phyloP scores from a whole-genome alignment of 2,888 invertebrate species.

The Magallana nippona region DNA sequence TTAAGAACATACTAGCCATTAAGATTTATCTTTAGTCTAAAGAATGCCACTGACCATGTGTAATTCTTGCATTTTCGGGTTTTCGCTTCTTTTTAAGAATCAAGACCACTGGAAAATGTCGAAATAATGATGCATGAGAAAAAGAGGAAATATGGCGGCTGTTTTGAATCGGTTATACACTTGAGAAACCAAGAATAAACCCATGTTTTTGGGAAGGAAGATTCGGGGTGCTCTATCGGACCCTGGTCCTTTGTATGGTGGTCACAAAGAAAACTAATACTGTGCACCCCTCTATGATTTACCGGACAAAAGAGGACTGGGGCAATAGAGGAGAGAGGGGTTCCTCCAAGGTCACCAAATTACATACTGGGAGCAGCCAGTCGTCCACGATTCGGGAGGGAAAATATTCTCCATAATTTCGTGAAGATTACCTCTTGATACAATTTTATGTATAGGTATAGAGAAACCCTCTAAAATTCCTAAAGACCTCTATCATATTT shows the following conservation, averaged over 20 bases:
- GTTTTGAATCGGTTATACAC: conserved; percentile 32
- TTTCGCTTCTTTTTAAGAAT: conserved; percentile 27
- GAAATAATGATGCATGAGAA: conserved; percentile 33
- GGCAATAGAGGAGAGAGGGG: background rate
- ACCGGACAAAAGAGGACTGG: conserved; percentile 17
- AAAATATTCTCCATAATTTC: too few relatives aligned
- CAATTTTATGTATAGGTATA: too few relatives aligned
- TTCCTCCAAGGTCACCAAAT: conserved; percentile 8
- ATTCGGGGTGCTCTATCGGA: background rate
- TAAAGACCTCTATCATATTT: too few relatives aligned
- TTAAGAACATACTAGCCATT: conserved; percentile 16
- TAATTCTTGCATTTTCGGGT: conserved; percentile 5
- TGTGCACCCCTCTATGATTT: background rate
- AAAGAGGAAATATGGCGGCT: background rate
- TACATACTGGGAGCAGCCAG: too few relatives aligned
- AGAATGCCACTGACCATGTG: conserved; percentile 26
- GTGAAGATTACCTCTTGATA: too few relatives aligned
- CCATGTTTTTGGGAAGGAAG: background rate
- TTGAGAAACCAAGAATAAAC: conserved; percentile 23
- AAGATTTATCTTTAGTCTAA: background rate
- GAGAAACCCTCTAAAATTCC: too few relatives aligned
- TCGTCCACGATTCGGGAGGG: too few relatives aligned
- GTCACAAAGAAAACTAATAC: conserved; percentile 21
- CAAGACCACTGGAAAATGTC: conserved; percentile 24
- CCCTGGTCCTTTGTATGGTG: conserved; percentile 4